Evolutionary conservation across 2,888 invertebrate species (phyloP), one percentile per base, ranked within the genome.

Genomic region (Sycophila texana): DNA sequence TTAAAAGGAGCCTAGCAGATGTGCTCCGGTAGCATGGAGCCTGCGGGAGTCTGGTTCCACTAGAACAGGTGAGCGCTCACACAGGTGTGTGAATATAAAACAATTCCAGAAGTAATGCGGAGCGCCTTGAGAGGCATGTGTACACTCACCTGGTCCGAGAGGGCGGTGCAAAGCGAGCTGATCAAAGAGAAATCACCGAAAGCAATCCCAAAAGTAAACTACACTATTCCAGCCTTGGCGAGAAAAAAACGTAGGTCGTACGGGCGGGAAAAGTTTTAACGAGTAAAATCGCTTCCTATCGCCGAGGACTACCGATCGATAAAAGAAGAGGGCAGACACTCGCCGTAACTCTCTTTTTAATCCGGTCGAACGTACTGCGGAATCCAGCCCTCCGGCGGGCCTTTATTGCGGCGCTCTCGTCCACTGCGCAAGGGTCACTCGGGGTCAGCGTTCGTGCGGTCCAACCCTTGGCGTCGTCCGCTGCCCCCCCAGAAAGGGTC

Each of bases 401-500:
- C 66, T 74, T 66, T 57, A 47, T 57, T 20, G 22, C 49, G 13
- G 10, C 2, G 10, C 4, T 12, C 18, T 22, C 20, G 22, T 16
- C 18, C 47, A 0, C 26, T 12, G 39, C 20, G 16, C 12, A 30
- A 61, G 61, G 74, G 74, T 79, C 57, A 79, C 68, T 79, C 51
- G 57, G 60, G 79, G 74, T 79, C 77, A 77, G 60, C 58, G 4
- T 3, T 26, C 26, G 26, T 26, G 16, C 16, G 18, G 2, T 51
- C 49, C 13, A 20, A 66, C 49, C 47, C 7, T 5, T n/a, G 22
- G 53, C 18, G 4, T 39, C 20, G 22, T 5, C 49, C 51, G 13
- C 51, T 67, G 26, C 26, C 26, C 47, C 26, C 47, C 14, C 53
- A 7, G 16, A 55, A 68, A 74, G 67, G 61, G 68, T 68, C 61